Base-by-base conservation (phyloP, 2,113 vertebrate species). In the Pygoscelis antarcticus region DNA sequence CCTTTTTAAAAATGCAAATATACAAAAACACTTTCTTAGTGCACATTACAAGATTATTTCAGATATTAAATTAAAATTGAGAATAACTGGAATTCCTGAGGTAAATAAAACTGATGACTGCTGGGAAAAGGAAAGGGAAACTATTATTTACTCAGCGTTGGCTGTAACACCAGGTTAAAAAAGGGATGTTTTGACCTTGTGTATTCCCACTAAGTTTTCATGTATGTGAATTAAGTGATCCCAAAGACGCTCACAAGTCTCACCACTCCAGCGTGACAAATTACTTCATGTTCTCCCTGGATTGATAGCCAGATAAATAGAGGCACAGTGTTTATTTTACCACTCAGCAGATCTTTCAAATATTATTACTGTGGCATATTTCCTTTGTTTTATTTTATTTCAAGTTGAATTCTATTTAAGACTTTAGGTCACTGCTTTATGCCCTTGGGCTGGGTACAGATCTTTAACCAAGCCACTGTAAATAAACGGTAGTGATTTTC, bases 351-450 rank as follows among this genome's bases (percentile, higher is more conserved):
- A 94, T 93, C 70, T 95, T 94, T 94, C 89, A 96, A 95, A 93
- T 96, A 93, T 96, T 94, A 87, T 94, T 87, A 57, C 64, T 91
- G 66, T 72, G 72, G 87, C 75, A 89, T 96, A 92, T 97, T 94
- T 88, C 23, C 60, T 88, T 89, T 91, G 70, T 88, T 97, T 94
- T 87, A 71, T 88, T 94, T 95, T 92, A 92, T 92, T 95, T 93
- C 85, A 96, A 77, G 66, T 83, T 23, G 29, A 90, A 94, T 95
- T 89, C 81, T 80, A 44, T 80, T 88, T 84, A 95, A 93, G 91
- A 78, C 87, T 90, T 89, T 46, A 83, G 94, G 88, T 96, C 89
- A 91, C 44, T 69, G 64, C 23, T 92, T 87, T 80, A 52, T 85
- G 76, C 78, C 81, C 92, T 83, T 69, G 71, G 64, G 75, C 62